Evolutionary conservation across 2,888 invertebrate species (phyloP).

Genomic region (Colostygia pectinataria): DNA sequence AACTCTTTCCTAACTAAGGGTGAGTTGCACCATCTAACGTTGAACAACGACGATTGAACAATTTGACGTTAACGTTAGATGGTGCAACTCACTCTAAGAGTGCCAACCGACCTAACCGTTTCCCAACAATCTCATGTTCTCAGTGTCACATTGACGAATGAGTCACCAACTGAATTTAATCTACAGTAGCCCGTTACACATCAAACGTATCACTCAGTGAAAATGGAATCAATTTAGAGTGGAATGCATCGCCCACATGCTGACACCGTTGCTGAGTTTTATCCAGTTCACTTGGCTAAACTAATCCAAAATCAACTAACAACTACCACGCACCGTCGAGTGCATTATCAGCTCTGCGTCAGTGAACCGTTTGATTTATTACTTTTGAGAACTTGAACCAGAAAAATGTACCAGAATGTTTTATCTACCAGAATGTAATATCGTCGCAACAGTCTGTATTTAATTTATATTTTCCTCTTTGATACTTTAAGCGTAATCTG

Average conservation of each 20-base stretch:
- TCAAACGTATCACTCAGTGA: constrained; percentile 24
- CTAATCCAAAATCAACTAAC: constrained; percentile 33
- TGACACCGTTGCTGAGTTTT: constrained; percentile 32
- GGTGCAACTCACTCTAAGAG: too few species aligned
- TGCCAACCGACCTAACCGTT: background rate
- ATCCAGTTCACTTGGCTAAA: constrained; percentile 36
- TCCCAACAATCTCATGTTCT: constrained; percentile 16
- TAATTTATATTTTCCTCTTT: constrained; percentile 14
- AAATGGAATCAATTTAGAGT: constrained; percentile 34
- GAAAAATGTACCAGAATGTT: constrained; percentile 12
- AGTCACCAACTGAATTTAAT: constrained; percentile 25
- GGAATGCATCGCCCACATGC: constrained; percentile 36
- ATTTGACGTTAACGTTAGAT: too few species aligned
- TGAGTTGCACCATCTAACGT: too few species aligned
- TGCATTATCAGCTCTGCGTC: constrained; percentile 30
- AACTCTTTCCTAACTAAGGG: too few species aligned
- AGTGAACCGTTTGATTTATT: constrained; percentile 34
- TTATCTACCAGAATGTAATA: background rate
- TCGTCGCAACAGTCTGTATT: constrained; percentile 2
- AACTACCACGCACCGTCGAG: constrained; percentile 24
- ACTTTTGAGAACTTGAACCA: constrained; percentile 24
- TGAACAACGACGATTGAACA: constrained; percentile 1
- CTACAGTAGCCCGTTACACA: constrained; percentile 30
- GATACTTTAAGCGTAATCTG: constrained; percentile 26
- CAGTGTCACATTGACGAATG: too few species aligned